These are phyloP conservation scores for Cecropterus lyciades DNA, from an alignment of 1,140 invertebrate species.

Conservation along the genomic window DNA sequence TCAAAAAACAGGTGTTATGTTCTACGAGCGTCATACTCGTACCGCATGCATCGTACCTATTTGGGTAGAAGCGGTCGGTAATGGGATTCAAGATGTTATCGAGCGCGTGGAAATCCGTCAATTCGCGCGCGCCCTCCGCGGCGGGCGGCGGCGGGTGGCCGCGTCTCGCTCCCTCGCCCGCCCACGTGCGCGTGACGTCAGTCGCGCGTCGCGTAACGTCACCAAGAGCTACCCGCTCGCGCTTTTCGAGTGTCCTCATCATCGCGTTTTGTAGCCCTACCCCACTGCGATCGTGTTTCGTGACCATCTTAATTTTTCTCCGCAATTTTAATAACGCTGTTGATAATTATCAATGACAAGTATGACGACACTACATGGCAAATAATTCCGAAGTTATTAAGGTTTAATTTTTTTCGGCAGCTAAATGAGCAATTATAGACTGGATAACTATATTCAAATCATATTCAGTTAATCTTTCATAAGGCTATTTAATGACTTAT, in stretches of 20 bases:
- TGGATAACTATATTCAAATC: too few relatives aligned
- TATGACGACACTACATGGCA: too few relatives aligned
- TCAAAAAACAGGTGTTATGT: too few relatives aligned
- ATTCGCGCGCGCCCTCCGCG: slow-evolving; percentile 63
- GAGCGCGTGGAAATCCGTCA: slow-evolving; percentile 75
- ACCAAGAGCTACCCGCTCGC: slow-evolving; percentile 68
- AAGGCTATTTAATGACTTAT: too few relatives aligned
- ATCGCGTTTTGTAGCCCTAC: slow-evolving; percentile 36
- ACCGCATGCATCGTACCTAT: not conserved
- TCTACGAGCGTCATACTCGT: not conserved
- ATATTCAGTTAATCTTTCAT: too few relatives aligned
- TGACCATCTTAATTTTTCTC: not conserved
- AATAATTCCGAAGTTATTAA: too few relatives aligned
- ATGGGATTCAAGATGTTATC: slow-evolving; percentile 76
- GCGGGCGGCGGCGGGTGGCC: slow-evolving; percentile 45
- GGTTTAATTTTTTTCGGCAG: too few relatives aligned
- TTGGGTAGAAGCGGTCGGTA: slow-evolving; percentile 46
- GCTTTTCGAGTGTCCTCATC: slow-evolving; percentile 32
- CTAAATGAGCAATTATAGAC: too few relatives aligned
- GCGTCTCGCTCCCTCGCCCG: slow-evolving; percentile 58
- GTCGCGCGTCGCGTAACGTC: slow-evolving; percentile 50
- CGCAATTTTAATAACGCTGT: not conserved
- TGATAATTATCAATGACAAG: not conserved
- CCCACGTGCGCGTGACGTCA: slow-evolving; percentile 81
- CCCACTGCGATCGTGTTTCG: slow-evolving; percentile 21